These are phyloP conservation scores for Halcyon smyrnensis DNA, from an alignment of 2,797 vertebrate genomes.

Conservation along the genomic window DNA sequence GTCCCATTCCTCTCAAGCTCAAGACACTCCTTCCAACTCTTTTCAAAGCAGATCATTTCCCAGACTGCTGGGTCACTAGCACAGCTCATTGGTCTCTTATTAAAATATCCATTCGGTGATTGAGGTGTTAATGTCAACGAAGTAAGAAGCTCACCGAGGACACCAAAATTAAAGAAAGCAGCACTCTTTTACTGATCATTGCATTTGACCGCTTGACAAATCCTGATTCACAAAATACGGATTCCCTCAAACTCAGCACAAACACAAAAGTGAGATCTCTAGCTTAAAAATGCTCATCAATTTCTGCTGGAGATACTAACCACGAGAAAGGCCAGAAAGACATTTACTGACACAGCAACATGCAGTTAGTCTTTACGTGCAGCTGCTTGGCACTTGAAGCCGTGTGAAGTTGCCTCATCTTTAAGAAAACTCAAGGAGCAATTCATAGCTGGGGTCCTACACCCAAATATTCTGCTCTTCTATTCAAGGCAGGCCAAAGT, in stretches of 20 bases:
- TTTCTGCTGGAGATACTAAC: neutral
- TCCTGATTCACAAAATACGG: neutral
- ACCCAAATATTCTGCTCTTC: neutral
- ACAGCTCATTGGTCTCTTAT: neutral
- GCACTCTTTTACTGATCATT: neutral
- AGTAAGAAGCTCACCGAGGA: neutral
- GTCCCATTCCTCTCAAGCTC: neutral
- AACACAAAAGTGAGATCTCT: neutral
- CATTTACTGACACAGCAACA: neutral
- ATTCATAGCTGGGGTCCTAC: neutral
- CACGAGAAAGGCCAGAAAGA: neutral
- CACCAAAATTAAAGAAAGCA: neutral
- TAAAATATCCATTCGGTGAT: neutral
- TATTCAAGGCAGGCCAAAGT: neutral
- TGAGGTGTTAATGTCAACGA: neutral
- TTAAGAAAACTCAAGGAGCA: neutral
- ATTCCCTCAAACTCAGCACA: neutral
- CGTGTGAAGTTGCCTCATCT: rapidly evolving
- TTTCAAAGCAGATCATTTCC: neutral
- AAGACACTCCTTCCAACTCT: neutral
- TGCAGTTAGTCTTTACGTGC: rapidly evolving
- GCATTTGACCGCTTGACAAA: neutral
- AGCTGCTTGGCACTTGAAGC: neutral
- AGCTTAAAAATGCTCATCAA: neutral
- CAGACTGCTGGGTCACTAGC: neutral